phyloP scores from a whole-genome alignment of 2,797 vertebrate species.

The Trachurus trachurus region DNA sequence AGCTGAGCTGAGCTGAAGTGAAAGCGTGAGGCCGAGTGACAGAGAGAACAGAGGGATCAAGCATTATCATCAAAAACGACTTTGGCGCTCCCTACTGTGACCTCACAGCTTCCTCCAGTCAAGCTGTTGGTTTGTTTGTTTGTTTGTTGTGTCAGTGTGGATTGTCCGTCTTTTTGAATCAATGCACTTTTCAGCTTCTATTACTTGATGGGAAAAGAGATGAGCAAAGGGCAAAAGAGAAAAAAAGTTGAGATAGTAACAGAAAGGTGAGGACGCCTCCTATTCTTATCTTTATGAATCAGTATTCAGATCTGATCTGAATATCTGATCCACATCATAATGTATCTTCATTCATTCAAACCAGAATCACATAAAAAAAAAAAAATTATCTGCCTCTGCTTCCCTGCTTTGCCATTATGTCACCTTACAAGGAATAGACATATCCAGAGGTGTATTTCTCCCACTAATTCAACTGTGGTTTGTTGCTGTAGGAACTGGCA shows the following conservation, averaged over 20 bases:
- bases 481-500: conserved; percentile 70
- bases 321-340: conserved; percentile 32
- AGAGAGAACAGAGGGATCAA: conserved; percentile 72
- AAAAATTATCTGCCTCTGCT: too few species aligned
- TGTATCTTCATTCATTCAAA: conserved; percentile 45
- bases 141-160: conserved; percentile 66
- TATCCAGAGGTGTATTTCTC: conserved; percentile 39
- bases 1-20: conserved; percentile 69
- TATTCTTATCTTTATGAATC: conserved; percentile 32
- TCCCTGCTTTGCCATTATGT: conserved; percentile 30
- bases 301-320: conserved; percentile 24
- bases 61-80: conserved; percentile 76
- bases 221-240: conserved; percentile 10
- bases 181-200: conserved; percentile 56
- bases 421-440: conserved; percentile 46
- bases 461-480: conserved; percentile 50
- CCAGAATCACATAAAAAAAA: conserved; percentile 13
- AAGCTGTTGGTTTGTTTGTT: conserved; percentile 69
- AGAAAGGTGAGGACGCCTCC: conserved; percentile 31
- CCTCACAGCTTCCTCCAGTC: conserved; percentile 74
- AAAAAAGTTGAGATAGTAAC: conserved; percentile 19
- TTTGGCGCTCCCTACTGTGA: conserved; percentile 60
- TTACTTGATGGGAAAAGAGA: conserved; percentile 45
- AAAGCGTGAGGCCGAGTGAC: conserved; percentile 67
- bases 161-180: conserved; percentile 61